Evolutionary conservation across 2,797 vertebrate species (phyloP).

Genomic region (Leptatherina wallacei): DNA sequence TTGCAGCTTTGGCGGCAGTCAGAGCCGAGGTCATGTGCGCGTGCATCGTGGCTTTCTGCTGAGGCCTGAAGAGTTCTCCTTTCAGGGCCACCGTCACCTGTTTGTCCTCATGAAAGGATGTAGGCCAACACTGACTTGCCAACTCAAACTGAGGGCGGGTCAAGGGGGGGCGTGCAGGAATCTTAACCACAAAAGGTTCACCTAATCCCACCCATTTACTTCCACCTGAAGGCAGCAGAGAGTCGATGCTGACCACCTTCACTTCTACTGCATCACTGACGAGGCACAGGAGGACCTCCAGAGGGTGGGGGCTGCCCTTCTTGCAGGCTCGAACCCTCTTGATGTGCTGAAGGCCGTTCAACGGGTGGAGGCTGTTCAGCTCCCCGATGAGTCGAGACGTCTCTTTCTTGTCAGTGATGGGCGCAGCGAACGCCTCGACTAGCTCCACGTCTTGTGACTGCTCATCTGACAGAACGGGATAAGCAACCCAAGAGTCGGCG

Average conservation of each 20-base stretch:
- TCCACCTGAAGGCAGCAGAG: conserved; percentile 71
- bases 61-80: conserved; percentile 80
- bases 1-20: conserved; percentile 74
- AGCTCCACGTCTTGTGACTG: conserved; percentile 79
- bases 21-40: conserved; percentile 84
- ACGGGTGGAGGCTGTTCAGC: conserved; percentile 76
- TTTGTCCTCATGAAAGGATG: conserved; percentile 89
- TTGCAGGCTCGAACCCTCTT: conserved; percentile 86
- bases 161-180: conserved; percentile 82
- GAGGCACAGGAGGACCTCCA: conserved; percentile 87
- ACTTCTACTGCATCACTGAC: conserved; percentile 46
- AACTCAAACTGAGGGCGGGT: conserved; percentile 88
- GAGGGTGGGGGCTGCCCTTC: conserved; percentile 62
- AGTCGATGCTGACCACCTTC: conserved; percentile 22
- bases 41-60: conserved; percentile 81
- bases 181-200: conserved; percentile 82
- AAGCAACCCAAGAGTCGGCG: conserved; percentile 70
- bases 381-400: conserved; percentile 85
- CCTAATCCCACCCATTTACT: conserved; percentile 80
- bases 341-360: conserved; percentile 83
- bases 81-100: conserved; percentile 79
- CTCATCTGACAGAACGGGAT: conserved; percentile 86
- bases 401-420: conserved; percentile 84
- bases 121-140: conserved; percentile 87
- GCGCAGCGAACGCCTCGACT: conserved; percentile 84